Conservation (phyloP, 2,888 invertebrate species). For the Drosophila meridionalis region DNA sequence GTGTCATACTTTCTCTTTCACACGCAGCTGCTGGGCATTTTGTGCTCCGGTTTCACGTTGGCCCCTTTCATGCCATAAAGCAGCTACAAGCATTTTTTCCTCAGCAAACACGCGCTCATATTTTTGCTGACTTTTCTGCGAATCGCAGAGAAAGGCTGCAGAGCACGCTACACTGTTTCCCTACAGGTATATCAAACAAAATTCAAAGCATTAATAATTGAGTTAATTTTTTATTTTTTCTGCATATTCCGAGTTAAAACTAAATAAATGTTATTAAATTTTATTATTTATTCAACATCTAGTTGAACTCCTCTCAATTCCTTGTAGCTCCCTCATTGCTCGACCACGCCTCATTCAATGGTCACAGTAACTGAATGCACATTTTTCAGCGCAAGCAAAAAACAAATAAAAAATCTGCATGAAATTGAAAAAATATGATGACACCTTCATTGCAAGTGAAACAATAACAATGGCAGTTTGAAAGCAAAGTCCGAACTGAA, state of each 20-base stretch:
- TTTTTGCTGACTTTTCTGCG: constrained; percentile 65
- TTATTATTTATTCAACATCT: no score
- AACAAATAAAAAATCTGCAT: constrained; percentile 54
- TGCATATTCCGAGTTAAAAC: not conserved
- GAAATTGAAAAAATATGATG: constrained; percentile 78
- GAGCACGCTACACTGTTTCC: constrained; percentile 24
- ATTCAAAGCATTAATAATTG: not conserved
- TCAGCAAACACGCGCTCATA: constrained; percentile 54
- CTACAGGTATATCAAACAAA: not conserved
- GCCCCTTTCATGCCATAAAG: constrained; percentile 48
- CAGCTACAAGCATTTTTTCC: constrained; percentile 60
- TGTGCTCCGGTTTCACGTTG: constrained; percentile 34
- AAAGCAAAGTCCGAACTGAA: constrained; percentile 20
- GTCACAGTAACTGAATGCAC: constrained; percentile 29
- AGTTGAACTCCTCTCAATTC: not conserved
- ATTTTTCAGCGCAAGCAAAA: constrained; percentile 37
- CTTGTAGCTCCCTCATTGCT: not conserved
- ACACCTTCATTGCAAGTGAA: constrained; percentile 73
- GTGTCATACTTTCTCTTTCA: constrained; percentile 35
- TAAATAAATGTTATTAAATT: not conserved
- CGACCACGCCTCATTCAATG: not conserved
- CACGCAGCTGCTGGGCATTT: constrained; percentile 28
- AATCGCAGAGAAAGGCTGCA: constrained; percentile 18
- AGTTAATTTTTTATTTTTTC: not conserved
- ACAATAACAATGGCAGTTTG: constrained; percentile 61